phyloP scores from a whole-genome alignment of 2,113 vertebrate species.

The Irena cyanogastra region DNA sequence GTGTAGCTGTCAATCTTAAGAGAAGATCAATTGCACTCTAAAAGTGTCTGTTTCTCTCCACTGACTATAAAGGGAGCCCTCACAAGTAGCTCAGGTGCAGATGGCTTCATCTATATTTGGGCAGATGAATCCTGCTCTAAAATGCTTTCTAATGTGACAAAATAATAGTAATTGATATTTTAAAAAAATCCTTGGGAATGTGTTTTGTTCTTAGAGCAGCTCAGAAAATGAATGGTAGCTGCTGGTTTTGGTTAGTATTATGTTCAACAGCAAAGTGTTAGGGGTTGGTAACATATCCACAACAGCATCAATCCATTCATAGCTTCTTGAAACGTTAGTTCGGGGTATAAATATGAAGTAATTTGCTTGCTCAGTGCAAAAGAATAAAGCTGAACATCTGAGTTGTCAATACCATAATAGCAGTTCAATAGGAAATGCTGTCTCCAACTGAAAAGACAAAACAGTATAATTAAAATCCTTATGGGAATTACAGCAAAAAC shows the following conservation, averaged over 20 bases:
- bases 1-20: conserved; percentile 67
- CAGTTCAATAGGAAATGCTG: not conserved
- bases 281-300: not conserved
- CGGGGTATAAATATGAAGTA: not conserved
- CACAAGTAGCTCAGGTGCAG: conserved; percentile 53
- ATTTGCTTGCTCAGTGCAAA: not conserved
- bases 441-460: not conserved
- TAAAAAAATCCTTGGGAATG: not conserved
- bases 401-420: not conserved
- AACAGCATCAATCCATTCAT: not conserved
- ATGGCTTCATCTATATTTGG: conserved; percentile 15
- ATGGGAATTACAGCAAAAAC: not conserved
- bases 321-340: not conserved
- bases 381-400: conserved; percentile 13
- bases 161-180: not conserved
- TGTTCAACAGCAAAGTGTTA: not conserved
- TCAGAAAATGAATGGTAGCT: not conserved
- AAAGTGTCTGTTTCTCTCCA: conserved; percentile 47
- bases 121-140: not conserved
- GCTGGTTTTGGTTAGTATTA: not conserved
- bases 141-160: not conserved
- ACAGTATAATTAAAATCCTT: not conserved
- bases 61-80: conserved; percentile 52
- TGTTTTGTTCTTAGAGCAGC: not conserved
- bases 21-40: conserved; percentile 61